Percentiles rank a stretch among this genome's conserved stretches.
Evolutionary conservation across 64 coral and sea anemone species (phyloP).

Genomic region (Dendronephthya gigantea): DNA sequence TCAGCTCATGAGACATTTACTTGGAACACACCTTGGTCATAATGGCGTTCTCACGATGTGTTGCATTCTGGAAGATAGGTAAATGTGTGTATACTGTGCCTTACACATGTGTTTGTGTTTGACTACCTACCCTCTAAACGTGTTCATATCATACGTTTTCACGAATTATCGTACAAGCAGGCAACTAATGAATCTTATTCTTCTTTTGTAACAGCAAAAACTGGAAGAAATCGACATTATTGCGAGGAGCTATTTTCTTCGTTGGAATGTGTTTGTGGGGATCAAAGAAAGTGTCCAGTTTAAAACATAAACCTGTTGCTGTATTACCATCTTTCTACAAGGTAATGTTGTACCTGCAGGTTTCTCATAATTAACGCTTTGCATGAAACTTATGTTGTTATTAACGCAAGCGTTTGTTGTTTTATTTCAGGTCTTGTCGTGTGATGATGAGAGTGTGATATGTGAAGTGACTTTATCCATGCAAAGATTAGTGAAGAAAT

Average conservation of each 20-base stretch:
- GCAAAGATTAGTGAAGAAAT: slow-evolving; percentile 95
- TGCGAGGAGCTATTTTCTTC: slow-evolving; percentile 88
- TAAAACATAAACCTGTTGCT: slow-evolving; percentile 54
- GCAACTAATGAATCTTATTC: not conserved
- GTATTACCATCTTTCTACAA: slow-evolving; percentile 69
- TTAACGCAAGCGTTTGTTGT: not conserved
- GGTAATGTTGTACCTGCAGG: too few relatives aligned
- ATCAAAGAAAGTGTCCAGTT: slow-evolving; percentile 63
- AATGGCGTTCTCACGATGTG: slow-evolving; percentile 91
- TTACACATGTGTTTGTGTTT: too few relatives aligned
- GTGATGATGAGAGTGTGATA: slow-evolving; percentile 59
- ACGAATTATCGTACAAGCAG: not conserved
- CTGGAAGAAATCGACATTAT: slow-evolving; percentile 43
- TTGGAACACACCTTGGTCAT: slow-evolving; percentile 88
- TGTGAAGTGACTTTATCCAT: slow-evolving; percentile 76
- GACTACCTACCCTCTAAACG: too few relatives aligned
- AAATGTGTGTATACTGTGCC: too few relatives aligned
- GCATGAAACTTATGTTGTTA: too few relatives aligned
- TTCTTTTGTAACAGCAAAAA: slow-evolving; percentile 45
- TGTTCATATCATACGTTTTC: not conserved
- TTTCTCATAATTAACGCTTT: too few relatives aligned
- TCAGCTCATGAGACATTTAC: slow-evolving; percentile 87
- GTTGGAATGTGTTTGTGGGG: slow-evolving; percentile 98
- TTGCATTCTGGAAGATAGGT: slow-evolving; percentile 83
- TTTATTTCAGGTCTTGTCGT: slow-evolving; percentile 49